These are phyloP conservation scores for Gadopsis bispinosus DNA, from an alignment of 2,797 vertebrate species.

Conservation along the genomic window DNA sequence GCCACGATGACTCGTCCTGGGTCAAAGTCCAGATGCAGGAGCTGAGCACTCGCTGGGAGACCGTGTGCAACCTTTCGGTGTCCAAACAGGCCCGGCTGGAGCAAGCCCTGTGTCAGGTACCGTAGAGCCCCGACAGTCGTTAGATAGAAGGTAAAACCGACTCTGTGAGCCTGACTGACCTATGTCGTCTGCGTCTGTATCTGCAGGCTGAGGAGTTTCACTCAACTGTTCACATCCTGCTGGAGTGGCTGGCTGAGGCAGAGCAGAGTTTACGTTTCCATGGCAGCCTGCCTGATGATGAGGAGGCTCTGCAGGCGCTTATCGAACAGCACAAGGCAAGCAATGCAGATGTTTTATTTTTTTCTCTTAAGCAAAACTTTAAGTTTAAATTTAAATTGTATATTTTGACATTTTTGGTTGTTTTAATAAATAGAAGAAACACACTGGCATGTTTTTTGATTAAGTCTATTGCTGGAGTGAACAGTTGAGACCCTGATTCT, in stretches of 20 bases:
- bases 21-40: slow-evolving; percentile 99
- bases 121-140: slow-evolving; percentile 35
- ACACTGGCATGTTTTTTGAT: slow-evolving; percentile 52
- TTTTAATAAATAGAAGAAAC: slow-evolving; percentile 24
- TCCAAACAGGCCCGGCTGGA: slow-evolving; percentile 96
- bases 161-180: slow-evolving; percentile 30
- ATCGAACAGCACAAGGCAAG: slow-evolving; percentile 95
- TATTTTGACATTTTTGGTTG: slow-evolving; percentile 21
- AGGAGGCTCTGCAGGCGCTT: slow-evolving; percentile 91
- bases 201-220: slow-evolving; percentile 97
- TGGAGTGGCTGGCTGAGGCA: slow-evolving; percentile 98
- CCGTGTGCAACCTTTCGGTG: slow-evolving; percentile 93
- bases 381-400: not conserved
- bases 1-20: slow-evolving; percentile 96
- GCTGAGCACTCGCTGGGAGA: slow-evolving; percentile 96
- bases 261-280: slow-evolving; percentile 98
- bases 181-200: slow-evolving; percentile 18
- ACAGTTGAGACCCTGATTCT: slow-evolving; percentile 31
- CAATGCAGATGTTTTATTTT: not conserved
- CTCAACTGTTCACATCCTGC: slow-evolving; percentile 93
- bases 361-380: slow-evolving; percentile 10
- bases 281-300: slow-evolving; percentile 94
- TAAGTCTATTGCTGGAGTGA: slow-evolving; percentile 35
- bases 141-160: not conserved
- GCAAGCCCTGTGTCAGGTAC: slow-evolving; percentile 92